Evolutionary conservation across 2,113 vertebrate genomes (phyloP), one percentile per base, ranked within the genome.

Genomic region (Orthonyx spaldingii): DNA sequence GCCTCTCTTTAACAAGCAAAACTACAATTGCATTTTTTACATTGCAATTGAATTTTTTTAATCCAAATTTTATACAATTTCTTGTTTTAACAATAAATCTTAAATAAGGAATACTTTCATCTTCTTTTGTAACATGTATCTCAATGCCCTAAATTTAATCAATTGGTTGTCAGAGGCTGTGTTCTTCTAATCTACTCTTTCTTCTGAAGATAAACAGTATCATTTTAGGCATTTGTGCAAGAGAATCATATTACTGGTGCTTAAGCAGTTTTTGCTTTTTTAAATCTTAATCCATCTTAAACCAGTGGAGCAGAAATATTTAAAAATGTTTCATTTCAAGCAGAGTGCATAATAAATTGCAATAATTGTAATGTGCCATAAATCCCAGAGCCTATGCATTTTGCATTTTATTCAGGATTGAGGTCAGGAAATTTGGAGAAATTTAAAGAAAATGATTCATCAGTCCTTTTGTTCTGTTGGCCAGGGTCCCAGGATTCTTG

Each of bases 381-480:
- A 98, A 98, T 98, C 98, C 97, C 97, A 98, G 97, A 98, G 98
- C 97, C 98, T 97, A 97, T 98, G 98, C 98, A 98, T 98, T 98
- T 98, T 99, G 97, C 98, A 98, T 98, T 98, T 98, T 98, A 97
- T 98, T 98, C 97, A 97, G 97, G 98, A 97, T 98, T 98, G 98
- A 98, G 98, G 97, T 98, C 98, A 98, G 98, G 98, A 99, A 98
- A 98, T 98, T 98, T 98, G 98, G 98, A 98, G 98, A 98, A 98
- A 98, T 98, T 98, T 98, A 98, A 98, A 99, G 98, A 98, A 98
- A 98, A 98, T 98, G 98, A 98, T 98, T 98, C 98, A 98, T 98
- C 98, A 98, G 98, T 98, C 97, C 98, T 98, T 98, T 99, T 98
- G 98, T 98, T 98, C 98, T 97, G 95, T 98, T 98, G 98, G 98